These are phyloP conservation scores for Drosophila mercatorum DNA, from an alignment of 2,888 invertebrate species.

Conservation along the genomic window DNA sequence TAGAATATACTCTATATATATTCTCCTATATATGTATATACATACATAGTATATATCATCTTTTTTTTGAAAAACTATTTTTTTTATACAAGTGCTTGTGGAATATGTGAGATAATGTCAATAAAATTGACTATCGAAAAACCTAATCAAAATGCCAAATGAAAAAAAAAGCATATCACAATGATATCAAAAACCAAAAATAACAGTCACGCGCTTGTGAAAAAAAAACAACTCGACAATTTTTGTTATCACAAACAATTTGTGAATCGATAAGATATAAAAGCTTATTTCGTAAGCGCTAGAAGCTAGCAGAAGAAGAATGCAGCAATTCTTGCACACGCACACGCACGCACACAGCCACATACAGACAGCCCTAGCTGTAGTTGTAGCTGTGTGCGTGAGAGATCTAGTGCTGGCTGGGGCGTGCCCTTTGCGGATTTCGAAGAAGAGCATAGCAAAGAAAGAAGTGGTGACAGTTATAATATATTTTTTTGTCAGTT, in stretches of 20 bases:
- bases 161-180: constrained; percentile 1
- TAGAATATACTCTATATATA: constrained; percentile 1
- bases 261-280: constrained; percentile 55
- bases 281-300: constrained; percentile 28
- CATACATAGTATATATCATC: no score
- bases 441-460: constrained; percentile 10
- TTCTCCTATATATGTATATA: no score
- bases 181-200: constrained; percentile 19
- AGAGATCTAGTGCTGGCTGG: constrained; percentile 18
- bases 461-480: constrained; percentile 39
- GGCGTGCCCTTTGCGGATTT: constrained; percentile 35
- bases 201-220: constrained; percentile 48
- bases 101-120: constrained; percentile 46
- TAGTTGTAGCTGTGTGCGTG: constrained; percentile 10
- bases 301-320: constrained; percentile 14
- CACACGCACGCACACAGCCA: neutral
- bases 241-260: constrained; percentile 43
- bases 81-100: constrained; percentile 53
- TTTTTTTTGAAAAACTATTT: constrained; percentile 35
- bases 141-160: constrained; percentile 31
- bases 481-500: constrained; percentile 1
- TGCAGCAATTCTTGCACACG: neutral
- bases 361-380: neutral
- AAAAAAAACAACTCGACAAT: constrained; percentile 16
- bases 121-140: constrained; percentile 25